Evolutionary conservation across 2,888 invertebrate genomes (phyloP), one percentile per base, ranked within the genome.

Genomic region (Leptopilina drosophilae): DNA sequence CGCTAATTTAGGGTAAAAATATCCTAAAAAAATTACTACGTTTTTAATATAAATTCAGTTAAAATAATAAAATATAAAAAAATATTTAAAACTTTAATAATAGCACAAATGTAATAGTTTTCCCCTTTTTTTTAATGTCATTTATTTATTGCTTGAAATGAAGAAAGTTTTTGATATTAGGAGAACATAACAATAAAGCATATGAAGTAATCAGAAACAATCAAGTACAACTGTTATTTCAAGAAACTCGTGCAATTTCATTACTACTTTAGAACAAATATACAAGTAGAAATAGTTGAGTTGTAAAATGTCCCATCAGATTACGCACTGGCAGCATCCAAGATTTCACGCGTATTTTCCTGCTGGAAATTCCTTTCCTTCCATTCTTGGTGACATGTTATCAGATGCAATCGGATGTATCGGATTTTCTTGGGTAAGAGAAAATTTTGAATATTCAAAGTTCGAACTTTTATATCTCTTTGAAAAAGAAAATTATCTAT

Each of bases 261-360:
- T 56, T 56, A 56, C n/a, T 12, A 15, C 56, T 73, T 77, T 73
- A 46, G 20, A 62, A 42, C 59, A 20, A 33, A 33, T 49, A 77
- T 15, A 42, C 14, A 75, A 77, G 49, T 46, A 64, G 64, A 78
- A 69, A 65, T 78, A 26, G 73, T 73, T 73, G 33, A 73, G 73
- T 73, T 73, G 15, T 73, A 73, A 73, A 73, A 40, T 77, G 56
- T 79, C 5, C 79, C 79, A 79, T n/a, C 84, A 95, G 95, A 94
- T 95, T 75, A 99, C 99, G 0, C 98, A 99, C 92, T 99, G 99
- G 99, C 99, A 99, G 91, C 99, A 99, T 93, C 99, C 99, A 0
- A 94, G 97, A 80, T 99, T 99, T 93, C 99, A 99, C 92, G 99
- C 99, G 0, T 99, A 99, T 92, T 99, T 99, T 91, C 99, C 99